phyloP scores from a whole-genome alignment of 35 echinoderm and acorn worm species.

The Eucidaris tribuloides region DNA sequence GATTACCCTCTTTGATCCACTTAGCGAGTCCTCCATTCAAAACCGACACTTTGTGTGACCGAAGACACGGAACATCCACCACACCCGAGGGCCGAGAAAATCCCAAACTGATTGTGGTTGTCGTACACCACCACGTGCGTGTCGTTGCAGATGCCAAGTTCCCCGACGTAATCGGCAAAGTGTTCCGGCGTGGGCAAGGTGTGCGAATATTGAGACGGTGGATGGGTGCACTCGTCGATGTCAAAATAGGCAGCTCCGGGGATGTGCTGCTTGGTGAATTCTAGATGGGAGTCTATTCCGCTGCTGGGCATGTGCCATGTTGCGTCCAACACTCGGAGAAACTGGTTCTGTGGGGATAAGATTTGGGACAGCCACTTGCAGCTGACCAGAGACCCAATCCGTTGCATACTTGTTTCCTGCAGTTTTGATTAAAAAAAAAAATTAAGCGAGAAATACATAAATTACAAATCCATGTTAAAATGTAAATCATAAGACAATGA shows the following conservation, averaged over 20 bases:
- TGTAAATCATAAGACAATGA: no score
- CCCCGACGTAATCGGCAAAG: slow-evolving; percentile 66
- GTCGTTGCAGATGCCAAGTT: slow-evolving; percentile 69
- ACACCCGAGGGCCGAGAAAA: slow-evolving; percentile 78
- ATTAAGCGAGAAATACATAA: no score
- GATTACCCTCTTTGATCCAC: slow-evolving; percentile 72
- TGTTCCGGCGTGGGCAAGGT: slow-evolving; percentile 54
- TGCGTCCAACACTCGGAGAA: slow-evolving; percentile 66
- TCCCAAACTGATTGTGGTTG: slow-evolving; percentile 49
- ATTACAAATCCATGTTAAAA: no score
- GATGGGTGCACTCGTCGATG: slow-evolving; percentile 32
- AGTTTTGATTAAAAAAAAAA: no score
- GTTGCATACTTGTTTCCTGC: slow-evolving; percentile 27
- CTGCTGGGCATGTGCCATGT: slow-evolving; percentile 44
- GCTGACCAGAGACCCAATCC: slow-evolving; percentile 46
- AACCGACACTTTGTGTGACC: slow-evolving; percentile 75
- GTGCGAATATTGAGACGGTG: slow-evolving; percentile 44
- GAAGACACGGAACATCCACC: slow-evolving; percentile 94
- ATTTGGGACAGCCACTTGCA: slow-evolving; percentile 67
- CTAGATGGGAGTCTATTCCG: slow-evolving; percentile 39
- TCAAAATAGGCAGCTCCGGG: slow-evolving; percentile 76
- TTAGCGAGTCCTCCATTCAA: slow-evolving; percentile 75
- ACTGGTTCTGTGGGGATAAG: slow-evolving; percentile 32
- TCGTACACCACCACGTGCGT: slow-evolving; percentile 94
- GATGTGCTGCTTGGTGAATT: slow-evolving; percentile 69